Conservation (phyloP, 2,113 vertebrate genomes). For the Coregonus clupeaformis region DNA sequence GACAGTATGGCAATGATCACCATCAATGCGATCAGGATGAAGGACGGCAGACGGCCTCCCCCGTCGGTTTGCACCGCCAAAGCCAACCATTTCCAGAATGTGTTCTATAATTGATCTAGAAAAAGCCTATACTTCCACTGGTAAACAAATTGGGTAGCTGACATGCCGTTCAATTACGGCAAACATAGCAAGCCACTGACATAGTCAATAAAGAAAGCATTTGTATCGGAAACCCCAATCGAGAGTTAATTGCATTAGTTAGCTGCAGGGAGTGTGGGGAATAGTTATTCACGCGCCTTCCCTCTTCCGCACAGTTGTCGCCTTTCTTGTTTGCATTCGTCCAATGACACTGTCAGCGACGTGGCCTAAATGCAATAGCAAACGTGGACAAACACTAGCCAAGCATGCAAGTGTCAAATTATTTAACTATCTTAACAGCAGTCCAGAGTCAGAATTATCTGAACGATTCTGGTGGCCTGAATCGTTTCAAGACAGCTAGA, state of each 20-base stretch:
- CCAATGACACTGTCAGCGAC: constrained; percentile 58
- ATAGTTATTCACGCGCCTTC: constrained; percentile 21
- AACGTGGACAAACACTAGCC: constrained; percentile 49
- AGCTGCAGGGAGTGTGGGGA: not conserved
- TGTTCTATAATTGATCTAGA: not conserved
- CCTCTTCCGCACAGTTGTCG: constrained; percentile 67
- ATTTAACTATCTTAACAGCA: no score
- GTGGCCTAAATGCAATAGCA: constrained; percentile 62
- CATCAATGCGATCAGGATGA: constrained; percentile 83
- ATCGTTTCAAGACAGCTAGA: no score
- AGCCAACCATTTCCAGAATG: constrained; percentile 83
- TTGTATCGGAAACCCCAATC: not conserved
- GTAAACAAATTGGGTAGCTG: constrained; percentile 31
- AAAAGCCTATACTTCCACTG: constrained; percentile 26
- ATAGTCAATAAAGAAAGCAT: not conserved
- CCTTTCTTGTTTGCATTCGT: constrained; percentile 43
- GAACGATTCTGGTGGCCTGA: no score
- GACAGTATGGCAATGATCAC: constrained; percentile 84
- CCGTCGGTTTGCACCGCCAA: constrained; percentile 88
- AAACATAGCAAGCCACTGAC: constrained; percentile 15
- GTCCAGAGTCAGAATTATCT: no score
- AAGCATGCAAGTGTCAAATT: not conserved
- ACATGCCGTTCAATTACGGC: constrained; percentile 62
- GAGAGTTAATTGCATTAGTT: not conserved
- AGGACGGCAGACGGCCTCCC: constrained; percentile 89